A percentile compares a stretch with the other conserved stretches of the same genome.
These are phyloP conservation scores for Ectemnius cavifrons DNA, from an alignment of 2,888 invertebrate species.

Conservation along the genomic window DNA sequence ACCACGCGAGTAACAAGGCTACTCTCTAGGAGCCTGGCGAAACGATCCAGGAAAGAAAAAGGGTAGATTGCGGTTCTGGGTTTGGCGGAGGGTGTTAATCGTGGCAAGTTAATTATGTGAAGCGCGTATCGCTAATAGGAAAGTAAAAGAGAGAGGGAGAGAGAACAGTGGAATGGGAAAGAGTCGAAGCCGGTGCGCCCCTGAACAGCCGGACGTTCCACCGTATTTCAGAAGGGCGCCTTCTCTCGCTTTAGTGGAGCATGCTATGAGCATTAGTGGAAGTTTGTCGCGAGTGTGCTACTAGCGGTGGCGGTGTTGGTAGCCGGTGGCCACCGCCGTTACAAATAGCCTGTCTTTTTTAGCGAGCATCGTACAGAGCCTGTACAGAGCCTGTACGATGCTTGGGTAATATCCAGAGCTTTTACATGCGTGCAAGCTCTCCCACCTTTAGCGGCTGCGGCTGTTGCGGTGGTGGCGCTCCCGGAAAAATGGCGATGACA, in stretches of 20 bases:
- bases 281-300: slow-evolving; percentile 24
- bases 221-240: slow-evolving; percentile 39
- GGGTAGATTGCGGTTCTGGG: too few species aligned
- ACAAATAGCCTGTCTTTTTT: slow-evolving; percentile 16
- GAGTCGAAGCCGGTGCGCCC: not conserved
- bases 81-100: too few species aligned
- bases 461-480: not conserved
- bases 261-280: slow-evolving; percentile 53
- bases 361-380: slow-evolving; percentile 14
- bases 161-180: too few species aligned
- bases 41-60: too few species aligned
- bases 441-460: slow-evolving; percentile 22
- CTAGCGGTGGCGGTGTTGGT: not conserved
- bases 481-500: slow-evolving; percentile 43
- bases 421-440: slow-evolving; percentile 18
- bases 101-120: too few species aligned
- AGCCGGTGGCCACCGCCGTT: slow-evolving; percentile 35
- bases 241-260: slow-evolving; percentile 33
- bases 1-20: too few species aligned
- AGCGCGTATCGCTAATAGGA: too few species aligned
- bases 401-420: slow-evolving; percentile 31
- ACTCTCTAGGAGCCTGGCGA: too few species aligned
- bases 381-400: slow-evolving; percentile 13
- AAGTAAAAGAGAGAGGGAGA: too few species aligned
- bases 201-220: slow-evolving; percentile 22